A percentile compares a stretch with the other conserved stretches of the same genome.
Evolutionary conservation across 2,113 vertebrate genomes (phyloP).

Genomic region (Lontra canadensis): DNA sequence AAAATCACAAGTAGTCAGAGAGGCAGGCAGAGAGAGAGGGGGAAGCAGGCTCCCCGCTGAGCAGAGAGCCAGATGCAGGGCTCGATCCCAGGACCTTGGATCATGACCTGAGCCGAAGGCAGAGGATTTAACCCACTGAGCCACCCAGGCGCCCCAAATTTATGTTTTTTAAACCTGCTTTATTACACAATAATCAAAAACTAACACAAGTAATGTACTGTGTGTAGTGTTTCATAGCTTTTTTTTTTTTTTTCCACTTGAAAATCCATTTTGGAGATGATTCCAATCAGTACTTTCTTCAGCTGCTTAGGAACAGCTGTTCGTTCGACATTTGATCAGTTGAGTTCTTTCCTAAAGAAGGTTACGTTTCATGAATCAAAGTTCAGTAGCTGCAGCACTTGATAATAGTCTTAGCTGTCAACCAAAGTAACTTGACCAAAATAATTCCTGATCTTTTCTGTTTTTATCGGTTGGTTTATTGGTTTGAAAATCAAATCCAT

Average conservation of each 20-base stretch:
- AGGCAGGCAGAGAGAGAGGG: too few relatives aligned
- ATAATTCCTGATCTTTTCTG: background rate
- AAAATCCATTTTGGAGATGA: background rate
- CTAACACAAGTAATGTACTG: background rate
- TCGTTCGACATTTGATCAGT: background rate
- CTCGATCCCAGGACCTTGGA: too few relatives aligned
- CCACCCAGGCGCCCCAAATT: too few relatives aligned
- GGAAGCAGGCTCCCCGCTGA: too few relatives aligned
- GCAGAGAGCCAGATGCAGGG: too few relatives aligned
- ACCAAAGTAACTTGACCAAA: background rate
- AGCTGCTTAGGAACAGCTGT: background rate
- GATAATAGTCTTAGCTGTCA: background rate
- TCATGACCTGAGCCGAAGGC: too few relatives aligned
- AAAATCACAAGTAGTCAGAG: too few relatives aligned
- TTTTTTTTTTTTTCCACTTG: background rate
- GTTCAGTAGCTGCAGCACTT: background rate
- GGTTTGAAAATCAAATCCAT: background rate
- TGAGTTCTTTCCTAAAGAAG: background rate
- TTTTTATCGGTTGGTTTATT: conserved; percentile 1
- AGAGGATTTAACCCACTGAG: too few relatives aligned
- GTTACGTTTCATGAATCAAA: background rate
- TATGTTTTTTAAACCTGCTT: background rate
- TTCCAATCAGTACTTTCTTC: background rate
- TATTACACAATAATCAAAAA: background rate
- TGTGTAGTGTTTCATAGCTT: background rate